Evolutionary conservation across 2,888 invertebrate species (phyloP), one percentile per base, ranked within the genome.

Genomic region (Amblyjoppa fuscipennis): DNA sequence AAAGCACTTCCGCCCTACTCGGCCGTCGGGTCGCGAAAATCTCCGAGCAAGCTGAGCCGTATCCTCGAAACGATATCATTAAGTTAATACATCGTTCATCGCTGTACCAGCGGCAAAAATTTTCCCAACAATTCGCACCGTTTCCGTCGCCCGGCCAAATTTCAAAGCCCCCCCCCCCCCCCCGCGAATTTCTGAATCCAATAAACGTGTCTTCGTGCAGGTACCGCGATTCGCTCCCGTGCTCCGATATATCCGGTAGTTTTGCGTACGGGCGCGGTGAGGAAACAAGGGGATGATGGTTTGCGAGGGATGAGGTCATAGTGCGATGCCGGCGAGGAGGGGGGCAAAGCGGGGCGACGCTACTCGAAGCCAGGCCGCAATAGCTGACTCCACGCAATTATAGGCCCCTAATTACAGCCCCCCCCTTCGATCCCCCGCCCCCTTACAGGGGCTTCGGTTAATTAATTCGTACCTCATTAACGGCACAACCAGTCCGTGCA

Each of bases 381-480:
- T 92, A 89, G 89, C 90, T 89, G 90, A 91, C 90, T 91, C 90
- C 84, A 87, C 87, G 90, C 90, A 91, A 91, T 91, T 90, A 91
- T 90, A 90, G 90, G 89, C 88, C 89, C 89, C 90, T 90, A 91
- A 90, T 90, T 91, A 90, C 89, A 89, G 89, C 56, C 64, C 64
- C 82, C 74, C 75, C 56, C 75, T 78, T 41, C 59, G 53, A 56
- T 59, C 53, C 64, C 77, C 76, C 41, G 41, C 69, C 64, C 61
- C 70, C 34, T 64, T 78, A 77, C 89, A 81, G 89, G 89, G 87
- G 85, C 89, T 88, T 89, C 89, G 91, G 91, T 93, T 93, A 93
- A 93, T 93, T 93, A 93, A 93, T 93, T 93, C 91, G 93, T 91
- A 92, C 90, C 93, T 93, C 93, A 92, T 93, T 93, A 93, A 93